A percentile compares a stretch with the other conserved stretches of the same genome.
Conservation (phyloP, 2,888 invertebrate genomes). For the Apantesis nais region DNA sequence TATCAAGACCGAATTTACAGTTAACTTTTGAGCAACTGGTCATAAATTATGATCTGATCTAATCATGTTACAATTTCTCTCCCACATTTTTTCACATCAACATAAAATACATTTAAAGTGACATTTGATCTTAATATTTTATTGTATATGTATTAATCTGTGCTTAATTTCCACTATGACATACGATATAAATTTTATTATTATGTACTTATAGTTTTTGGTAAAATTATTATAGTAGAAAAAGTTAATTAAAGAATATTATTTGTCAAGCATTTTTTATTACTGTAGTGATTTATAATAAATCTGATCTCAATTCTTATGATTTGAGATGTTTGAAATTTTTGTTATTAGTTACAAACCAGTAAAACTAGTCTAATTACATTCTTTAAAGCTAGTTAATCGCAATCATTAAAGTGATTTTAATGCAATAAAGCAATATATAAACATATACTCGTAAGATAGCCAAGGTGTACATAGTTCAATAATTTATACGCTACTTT, state of each 20-base stretch:
- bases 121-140: background rate
- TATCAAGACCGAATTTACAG: background rate
- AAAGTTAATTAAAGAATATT: background rate
- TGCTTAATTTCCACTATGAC: background rate
- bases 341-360: background rate
- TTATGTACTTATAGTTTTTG: background rate
- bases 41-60: background rate
- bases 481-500: background rate
- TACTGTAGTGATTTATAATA: background rate
- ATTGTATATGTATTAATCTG: background rate
- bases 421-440: background rate
- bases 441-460: background rate
- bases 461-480: background rate
- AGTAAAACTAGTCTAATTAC: background rate
- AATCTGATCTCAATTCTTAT: conserved; percentile 1
- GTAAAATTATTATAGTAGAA: background rate
- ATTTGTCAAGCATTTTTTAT: background rate
- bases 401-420: background rate
- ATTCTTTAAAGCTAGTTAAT: background rate
- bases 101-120: background rate
- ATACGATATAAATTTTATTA: background rate
- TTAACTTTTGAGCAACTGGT: background rate
- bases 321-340: background rate
- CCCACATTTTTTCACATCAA: background rate
- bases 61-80: background rate